Evolutionary conservation across 2,888 invertebrate genomes (phyloP), one percentile per base, ranked within the genome.

Genomic region (Athalia cordata): DNA sequence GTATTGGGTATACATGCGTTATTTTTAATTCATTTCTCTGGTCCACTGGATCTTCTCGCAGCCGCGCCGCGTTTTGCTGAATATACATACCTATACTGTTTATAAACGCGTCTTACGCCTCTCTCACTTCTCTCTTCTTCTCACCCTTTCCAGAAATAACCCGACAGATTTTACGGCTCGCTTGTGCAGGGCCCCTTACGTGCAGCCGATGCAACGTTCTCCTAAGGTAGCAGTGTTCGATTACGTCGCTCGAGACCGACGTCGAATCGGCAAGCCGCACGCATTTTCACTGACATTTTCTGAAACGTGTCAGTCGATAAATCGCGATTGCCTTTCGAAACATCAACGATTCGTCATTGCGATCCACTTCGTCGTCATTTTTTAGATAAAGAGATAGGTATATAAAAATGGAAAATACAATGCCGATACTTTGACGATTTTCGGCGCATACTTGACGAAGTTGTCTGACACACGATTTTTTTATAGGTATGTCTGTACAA

Each of bases 101-200:
- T 75, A 79, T 79, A 29, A 29, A 29, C 78, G 79, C 61, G 77
- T 77, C 65, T 70, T 57, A 59, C 67, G 77, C 13, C 70, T 72
- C 74, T 47, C 45, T 62, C 61, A 66, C 45, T 74, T 77, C 77
- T 55, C 13, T 77, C 65, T 59, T 15, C 67, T 67, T 67, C 50
- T 76, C 57, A 61, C 66, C 55, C 29, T 75, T 59, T 49, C 66
- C 70, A 67, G 66, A 72, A 72, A 72, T 72, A 72, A 57, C 57
- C 7, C 59, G 57, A 72, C 72, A 72, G 52, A 72, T 72, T 72
- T 72, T 52, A 72, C 72, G 59, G 72, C 72, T 72, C 59, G 72
- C 59, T 72, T 47, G 72, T 47, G 59, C 72, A 9, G 13, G 29
- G 57, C 47, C 59, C 9, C 29, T 8, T 9, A 64, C 11, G 47